These are phyloP conservation scores for Maccullochella peelii DNA, from an alignment of 2,113 vertebrate species.

Conservation along the genomic window DNA sequence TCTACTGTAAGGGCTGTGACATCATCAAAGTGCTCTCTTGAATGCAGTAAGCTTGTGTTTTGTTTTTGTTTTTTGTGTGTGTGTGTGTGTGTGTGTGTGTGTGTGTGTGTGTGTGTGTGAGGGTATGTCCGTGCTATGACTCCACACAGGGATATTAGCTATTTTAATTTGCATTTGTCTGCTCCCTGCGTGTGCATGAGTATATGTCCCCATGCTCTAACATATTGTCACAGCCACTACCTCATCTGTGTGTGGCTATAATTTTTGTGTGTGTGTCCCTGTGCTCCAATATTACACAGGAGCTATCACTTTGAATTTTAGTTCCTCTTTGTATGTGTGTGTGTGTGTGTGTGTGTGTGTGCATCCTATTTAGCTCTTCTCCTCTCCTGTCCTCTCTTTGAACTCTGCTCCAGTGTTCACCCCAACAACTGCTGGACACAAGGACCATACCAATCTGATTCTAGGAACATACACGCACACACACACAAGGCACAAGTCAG, in stretches of 20 bases:
- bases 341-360: constrained; percentile 17
- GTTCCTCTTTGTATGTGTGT: constrained; percentile 7
- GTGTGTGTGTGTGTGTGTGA: neutral
- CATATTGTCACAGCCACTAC: constrained; percentile 14
- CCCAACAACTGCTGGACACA: constrained; percentile 41
- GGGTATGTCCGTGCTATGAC: neutral
- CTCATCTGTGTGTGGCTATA: constrained; percentile 32
- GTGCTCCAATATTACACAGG: constrained; percentile 17
- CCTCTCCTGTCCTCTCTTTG: constrained; percentile 67
- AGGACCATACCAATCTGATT: constrained; percentile 46
- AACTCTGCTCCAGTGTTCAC: constrained; percentile 63
- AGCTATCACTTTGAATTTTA: constrained; percentile 24
- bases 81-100: constrained; percentile 15
- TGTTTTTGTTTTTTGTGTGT: too few species aligned
- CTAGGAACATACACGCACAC: constrained; percentile 12
- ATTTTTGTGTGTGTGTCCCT: constrained; percentile 34
- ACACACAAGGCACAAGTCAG: constrained; percentile 9
- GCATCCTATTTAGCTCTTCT: constrained; percentile 34
- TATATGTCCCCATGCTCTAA: neutral
- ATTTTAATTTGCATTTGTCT: constrained; percentile 35
- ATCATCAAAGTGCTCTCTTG: constrained; percentile 58
- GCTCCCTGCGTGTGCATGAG: neutral
- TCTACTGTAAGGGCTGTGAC: constrained; percentile 52
- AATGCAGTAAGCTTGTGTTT: constrained; percentile 39
- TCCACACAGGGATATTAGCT: constrained; percentile 10